Conservation (phyloP, 2,113 vertebrate species). For the Eleginops maclovinus region DNA sequence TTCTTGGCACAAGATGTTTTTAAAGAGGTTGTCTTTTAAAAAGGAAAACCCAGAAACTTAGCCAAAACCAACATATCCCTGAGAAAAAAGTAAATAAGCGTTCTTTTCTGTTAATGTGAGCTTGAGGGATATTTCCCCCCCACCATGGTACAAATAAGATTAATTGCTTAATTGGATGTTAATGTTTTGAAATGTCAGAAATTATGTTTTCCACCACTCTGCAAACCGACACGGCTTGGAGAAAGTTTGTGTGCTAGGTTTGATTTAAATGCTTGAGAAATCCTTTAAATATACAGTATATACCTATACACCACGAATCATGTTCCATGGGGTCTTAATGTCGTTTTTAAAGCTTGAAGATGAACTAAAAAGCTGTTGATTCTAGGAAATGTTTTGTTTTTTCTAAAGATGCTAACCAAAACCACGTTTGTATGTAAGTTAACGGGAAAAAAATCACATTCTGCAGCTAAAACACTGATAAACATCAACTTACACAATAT, state of each 20-base stretch:
- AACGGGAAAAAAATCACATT: too few relatives aligned
- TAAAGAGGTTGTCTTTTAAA: constrained; percentile 68
- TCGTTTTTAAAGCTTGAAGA: too few relatives aligned
- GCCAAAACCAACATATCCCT: constrained; percentile 75
- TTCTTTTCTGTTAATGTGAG: constrained; percentile 56
- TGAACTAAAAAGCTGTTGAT: too few relatives aligned
- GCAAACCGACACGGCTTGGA: constrained; percentile 27
- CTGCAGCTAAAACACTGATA: too few relatives aligned
- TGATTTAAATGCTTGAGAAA: neutral
- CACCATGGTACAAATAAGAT: constrained; percentile 62
- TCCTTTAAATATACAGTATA: neutral
- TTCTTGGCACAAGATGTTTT: constrained; percentile 69
- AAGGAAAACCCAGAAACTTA: constrained; percentile 50
- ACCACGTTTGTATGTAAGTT: too few relatives aligned
- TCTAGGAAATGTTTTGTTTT: too few relatives aligned
- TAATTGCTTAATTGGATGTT: constrained; percentile 75
- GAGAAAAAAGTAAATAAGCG: constrained; percentile 65
- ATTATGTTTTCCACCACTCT: constrained; percentile 59
- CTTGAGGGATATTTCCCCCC: constrained; percentile 46
- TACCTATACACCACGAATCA: too few relatives aligned
- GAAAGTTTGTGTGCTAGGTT: neutral
- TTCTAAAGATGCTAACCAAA: too few relatives aligned
- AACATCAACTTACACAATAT: too few relatives aligned
- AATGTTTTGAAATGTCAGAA: constrained; percentile 72
- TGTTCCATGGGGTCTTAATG: too few relatives aligned